phyloP scores from a whole-genome alignment of 2,888 invertebrate genomes.

The Thalpophila matura region DNA sequence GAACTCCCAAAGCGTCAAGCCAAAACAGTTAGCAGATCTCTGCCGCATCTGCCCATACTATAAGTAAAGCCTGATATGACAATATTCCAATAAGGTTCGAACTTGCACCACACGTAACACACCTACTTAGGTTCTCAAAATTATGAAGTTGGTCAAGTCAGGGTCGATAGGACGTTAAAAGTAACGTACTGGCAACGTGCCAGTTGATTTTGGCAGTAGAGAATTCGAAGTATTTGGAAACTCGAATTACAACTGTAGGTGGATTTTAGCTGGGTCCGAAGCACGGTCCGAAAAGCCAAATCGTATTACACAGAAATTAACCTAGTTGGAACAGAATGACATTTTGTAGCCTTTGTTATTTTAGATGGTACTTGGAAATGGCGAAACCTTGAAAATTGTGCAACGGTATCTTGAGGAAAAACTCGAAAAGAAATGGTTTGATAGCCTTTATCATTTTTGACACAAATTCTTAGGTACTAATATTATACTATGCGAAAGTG shows the following conservation, averaged over 20 bases:
- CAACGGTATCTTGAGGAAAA: not conserved
- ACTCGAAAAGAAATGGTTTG: not conserved
- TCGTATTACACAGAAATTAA: slow-evolving; percentile 25
- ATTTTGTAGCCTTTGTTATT: slow-evolving; percentile 15
- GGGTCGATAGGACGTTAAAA: slow-evolving; percentile 40
- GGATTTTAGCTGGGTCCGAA: slow-evolving; percentile 25
- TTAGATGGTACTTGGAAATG: slow-evolving; percentile 1
- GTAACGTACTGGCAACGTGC: slow-evolving; percentile 46
- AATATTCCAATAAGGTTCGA: not conserved
- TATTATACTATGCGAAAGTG: too few relatives aligned
- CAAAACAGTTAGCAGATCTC: too few relatives aligned
- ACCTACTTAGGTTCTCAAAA: slow-evolving; percentile 18
- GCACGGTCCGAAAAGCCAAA: slow-evolving; percentile 22
- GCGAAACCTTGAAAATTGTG: slow-evolving; percentile 23
- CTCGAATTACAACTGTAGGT: slow-evolving; percentile 27
- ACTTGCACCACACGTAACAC: not conserved
- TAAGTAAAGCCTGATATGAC: too few relatives aligned
- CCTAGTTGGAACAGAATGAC: slow-evolving; percentile 4
- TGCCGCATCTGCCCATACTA: too few relatives aligned
- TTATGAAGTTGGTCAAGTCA: slow-evolving; percentile 44
- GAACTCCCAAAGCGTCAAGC: too few relatives aligned
- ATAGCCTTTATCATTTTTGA: not conserved
- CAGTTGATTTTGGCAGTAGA: slow-evolving; percentile 39
- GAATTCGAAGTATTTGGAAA: slow-evolving; percentile 23
- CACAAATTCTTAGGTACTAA: not conserved